Evolutionary conservation across 2,797 vertebrate species (phyloP), one percentile per base, ranked within the genome.

Genomic region (Lagocephalus sceleratus): DNA sequence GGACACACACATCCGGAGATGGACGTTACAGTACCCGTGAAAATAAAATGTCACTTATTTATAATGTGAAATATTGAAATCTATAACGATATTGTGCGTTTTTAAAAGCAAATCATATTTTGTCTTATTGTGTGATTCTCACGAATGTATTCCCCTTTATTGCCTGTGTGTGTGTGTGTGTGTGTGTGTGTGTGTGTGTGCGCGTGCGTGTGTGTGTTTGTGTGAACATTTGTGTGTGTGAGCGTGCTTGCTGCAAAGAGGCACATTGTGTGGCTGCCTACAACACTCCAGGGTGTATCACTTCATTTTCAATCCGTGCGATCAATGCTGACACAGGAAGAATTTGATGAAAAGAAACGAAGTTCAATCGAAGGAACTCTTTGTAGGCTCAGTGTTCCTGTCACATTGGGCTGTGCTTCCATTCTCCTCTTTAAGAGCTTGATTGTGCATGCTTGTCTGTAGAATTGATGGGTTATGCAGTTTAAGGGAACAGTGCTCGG

Each of bases 311-410:
- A 54, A 43, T 62, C 16, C 16, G 16, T 67, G 62, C 75, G 78
- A 44, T 81, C 16, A 25, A 60, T 71, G 54, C 20, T 74, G 78
- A 76, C 73, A 72, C 54, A 48, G 74, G 64, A 51, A 49, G 62
- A 75, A 58, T 72, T 63, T 35, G 64, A 73, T 63, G 57, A 63
- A 66, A 71, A 77, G 54, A 54, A 66, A 57, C 46, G 47, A 51
- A 75, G 76, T 76, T 35, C 64, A 76, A 60, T 53, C 44, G 51
- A 73, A 35, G 14, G 20, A 35, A 51, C 29, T 58, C 56, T 26
- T 50, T 41, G 69, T 67, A 51, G 52, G 46, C 52, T 57, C 11
- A 38, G 17, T 54, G 38, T 59, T 43, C 59, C 11, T 19, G 5
- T 51, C 32, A 19, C 40, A 9, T 17, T 40, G 39, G 4, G 1